phyloP scores from a whole-genome alignment of 64 coral and sea anemone species.

The Platygyra sinensis region DNA sequence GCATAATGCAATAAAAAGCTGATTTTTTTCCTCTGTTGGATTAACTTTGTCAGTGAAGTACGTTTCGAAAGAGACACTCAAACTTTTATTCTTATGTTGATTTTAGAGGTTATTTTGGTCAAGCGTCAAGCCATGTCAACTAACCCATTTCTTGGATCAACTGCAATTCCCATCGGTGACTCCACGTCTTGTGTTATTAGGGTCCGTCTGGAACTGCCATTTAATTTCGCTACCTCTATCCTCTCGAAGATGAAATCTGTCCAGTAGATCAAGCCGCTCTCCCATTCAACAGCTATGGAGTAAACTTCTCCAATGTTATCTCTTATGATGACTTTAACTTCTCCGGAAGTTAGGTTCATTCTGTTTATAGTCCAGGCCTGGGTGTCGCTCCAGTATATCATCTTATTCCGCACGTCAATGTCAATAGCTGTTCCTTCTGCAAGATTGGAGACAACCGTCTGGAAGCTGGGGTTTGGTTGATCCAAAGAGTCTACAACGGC shows the following conservation, averaged over 20 bases:
- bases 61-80: no score
- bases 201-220: constrained; percentile 39
- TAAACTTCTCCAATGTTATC: constrained; percentile 29
- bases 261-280: constrained; percentile 55
- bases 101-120: no score
- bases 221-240: constrained; percentile 40
- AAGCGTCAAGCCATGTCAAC: not conserved
- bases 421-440: constrained; percentile 18
- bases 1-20: no score
- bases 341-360: constrained; percentile 37
- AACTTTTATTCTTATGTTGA: no score
- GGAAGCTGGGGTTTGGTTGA: not conserved
- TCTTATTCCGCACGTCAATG: constrained; percentile 34
- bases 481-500: not conserved
- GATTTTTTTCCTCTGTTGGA: no score
- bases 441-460: not conserved
- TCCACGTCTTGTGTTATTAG: constrained; percentile 1
- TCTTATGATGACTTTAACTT: constrained; percentile 19
- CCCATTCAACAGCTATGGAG: constrained; percentile 45
- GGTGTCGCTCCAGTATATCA: constrained; percentile 58
- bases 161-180: constrained; percentile 24
- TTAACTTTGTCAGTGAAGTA: no score
- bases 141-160: constrained; percentile 45
- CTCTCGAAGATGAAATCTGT: constrained; percentile 26
- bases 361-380: constrained; percentile 23